These are phyloP conservation scores for Melieria omissa DNA, from an alignment of 2,888 invertebrate genomes.

Conservation along the genomic window DNA sequence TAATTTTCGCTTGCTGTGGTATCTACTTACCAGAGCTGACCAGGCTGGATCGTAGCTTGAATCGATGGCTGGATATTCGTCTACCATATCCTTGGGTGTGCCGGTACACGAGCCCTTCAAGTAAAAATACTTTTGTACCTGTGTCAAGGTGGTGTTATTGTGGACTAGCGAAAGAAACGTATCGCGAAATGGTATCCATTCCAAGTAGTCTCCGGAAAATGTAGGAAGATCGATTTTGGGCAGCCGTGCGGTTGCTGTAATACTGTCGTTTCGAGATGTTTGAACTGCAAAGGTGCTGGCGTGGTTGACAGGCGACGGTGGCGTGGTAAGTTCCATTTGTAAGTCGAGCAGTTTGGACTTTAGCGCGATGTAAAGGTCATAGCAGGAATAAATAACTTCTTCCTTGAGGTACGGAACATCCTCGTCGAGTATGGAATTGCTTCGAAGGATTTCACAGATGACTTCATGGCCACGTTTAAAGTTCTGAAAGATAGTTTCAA, in stretches of 20 bases:
- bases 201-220: constrained; percentile 35
- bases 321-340: constrained; percentile 25
- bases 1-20: constrained; percentile 31
- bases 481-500: too few species aligned
- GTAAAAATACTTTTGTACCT: constrained; percentile 38
- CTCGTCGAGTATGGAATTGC: constrained; percentile 17
- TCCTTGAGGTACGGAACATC: constrained; percentile 22
- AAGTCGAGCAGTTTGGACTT: constrained; percentile 30
- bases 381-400: constrained; percentile 26
- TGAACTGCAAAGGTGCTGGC: constrained; percentile 31
- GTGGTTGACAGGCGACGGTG: constrained; percentile 28
- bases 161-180: constrained; percentile 36
- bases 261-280: constrained; percentile 24
- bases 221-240: constrained; percentile 35
- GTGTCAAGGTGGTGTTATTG: constrained; percentile 26
- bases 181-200: constrained; percentile 37
- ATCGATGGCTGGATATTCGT: constrained; percentile 33
- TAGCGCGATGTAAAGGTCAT: constrained; percentile 27
- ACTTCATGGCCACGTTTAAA: too few species aligned
- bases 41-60: constrained; percentile 29
- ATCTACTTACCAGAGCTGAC: constrained; percentile 29
- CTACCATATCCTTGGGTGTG: constrained; percentile 30
- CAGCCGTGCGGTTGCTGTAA: constrained; percentile 26
- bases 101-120: constrained; percentile 31
- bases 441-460: too few species aligned